Evolutionary conservation across 1,140 invertebrate genomes (phyloP).

Genomic region (Drosophila saltans): DNA sequence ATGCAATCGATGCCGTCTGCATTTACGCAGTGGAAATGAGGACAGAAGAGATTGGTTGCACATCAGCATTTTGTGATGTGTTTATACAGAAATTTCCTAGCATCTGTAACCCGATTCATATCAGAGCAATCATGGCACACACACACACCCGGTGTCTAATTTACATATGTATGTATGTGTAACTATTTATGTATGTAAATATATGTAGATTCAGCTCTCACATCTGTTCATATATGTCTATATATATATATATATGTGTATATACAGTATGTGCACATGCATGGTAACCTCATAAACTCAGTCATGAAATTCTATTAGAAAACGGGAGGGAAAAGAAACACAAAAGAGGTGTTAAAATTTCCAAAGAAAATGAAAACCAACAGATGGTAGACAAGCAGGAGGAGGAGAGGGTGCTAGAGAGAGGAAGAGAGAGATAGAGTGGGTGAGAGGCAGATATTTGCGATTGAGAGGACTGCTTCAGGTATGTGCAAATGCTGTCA

Average conservation of each 20-base stretch:
- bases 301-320: slow-evolving; percentile 13
- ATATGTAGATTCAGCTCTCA: slow-evolving; percentile 19
- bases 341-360: slow-evolving; percentile 53
- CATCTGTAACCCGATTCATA: slow-evolving; percentile 10
- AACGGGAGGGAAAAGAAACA: slow-evolving; percentile 32
- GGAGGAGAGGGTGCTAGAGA: neutral
- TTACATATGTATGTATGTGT: slow-evolving; percentile 45
- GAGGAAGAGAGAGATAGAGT: slow-evolving; percentile 9
- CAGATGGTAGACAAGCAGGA: slow-evolving; percentile 7
- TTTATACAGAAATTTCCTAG: slow-evolving; percentile 18
- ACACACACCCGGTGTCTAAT: slow-evolving; percentile 26
- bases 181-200: neutral
- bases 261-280: slow-evolving; percentile 15
- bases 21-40: neutral
- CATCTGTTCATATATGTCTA: slow-evolving; percentile 37
- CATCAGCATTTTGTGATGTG: slow-evolving; percentile 10
- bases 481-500: slow-evolving; percentile 40
- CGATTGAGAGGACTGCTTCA: slow-evolving; percentile 20
- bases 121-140: slow-evolving; percentile 41
- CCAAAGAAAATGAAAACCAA: slow-evolving; percentile 8
- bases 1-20: slow-evolving; percentile 41
- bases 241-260: neutral
- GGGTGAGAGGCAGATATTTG: slow-evolving; percentile 12
- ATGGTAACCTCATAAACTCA: slow-evolving; percentile 11
- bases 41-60: slow-evolving; percentile 19